Conservation (phyloP, 2,888 invertebrate genomes). For the Antitype chi region DNA sequence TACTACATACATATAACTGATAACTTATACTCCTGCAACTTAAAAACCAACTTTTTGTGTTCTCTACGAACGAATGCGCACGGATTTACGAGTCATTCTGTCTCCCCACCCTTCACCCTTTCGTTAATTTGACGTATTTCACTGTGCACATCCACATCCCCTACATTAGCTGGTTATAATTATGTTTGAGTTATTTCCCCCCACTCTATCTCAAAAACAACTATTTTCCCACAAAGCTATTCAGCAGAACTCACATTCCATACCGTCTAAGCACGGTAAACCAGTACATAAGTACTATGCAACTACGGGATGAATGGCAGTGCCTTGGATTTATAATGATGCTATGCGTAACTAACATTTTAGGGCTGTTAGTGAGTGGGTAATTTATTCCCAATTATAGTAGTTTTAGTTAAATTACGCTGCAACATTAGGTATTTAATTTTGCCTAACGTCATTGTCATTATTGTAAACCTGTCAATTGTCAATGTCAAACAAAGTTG, state of each 20-base stretch:
- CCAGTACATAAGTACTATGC: background rate
- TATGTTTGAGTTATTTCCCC: too few species aligned
- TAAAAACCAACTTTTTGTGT: too few species aligned
- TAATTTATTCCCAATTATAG: background rate
- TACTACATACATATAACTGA: background rate
- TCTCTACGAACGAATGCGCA: too few species aligned
- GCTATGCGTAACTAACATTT: background rate
- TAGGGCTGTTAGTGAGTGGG: background rate
- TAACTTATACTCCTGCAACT: background rate
- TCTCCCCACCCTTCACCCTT: too few species aligned
- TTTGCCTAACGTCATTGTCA: constrained; percentile 22
- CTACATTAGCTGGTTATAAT: too few species aligned
- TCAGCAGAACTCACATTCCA: background rate
- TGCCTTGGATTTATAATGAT: background rate
- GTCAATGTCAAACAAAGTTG: constrained; percentile 59
- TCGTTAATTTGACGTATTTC: too few species aligned
- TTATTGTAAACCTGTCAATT: background rate
- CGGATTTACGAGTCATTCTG: too few species aligned
- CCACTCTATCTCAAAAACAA: too few species aligned
- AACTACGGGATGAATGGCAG: background rate
- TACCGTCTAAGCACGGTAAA: background rate
- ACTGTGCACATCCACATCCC: too few species aligned
- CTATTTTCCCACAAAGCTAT: background rate
- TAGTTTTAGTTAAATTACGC: constrained; percentile 26
- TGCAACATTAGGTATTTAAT: constrained; percentile 26